Evolutionary conservation across 2,797 vertebrate genomes (phyloP).

Genomic region (Pseudocheirus occidentalis): DNA sequence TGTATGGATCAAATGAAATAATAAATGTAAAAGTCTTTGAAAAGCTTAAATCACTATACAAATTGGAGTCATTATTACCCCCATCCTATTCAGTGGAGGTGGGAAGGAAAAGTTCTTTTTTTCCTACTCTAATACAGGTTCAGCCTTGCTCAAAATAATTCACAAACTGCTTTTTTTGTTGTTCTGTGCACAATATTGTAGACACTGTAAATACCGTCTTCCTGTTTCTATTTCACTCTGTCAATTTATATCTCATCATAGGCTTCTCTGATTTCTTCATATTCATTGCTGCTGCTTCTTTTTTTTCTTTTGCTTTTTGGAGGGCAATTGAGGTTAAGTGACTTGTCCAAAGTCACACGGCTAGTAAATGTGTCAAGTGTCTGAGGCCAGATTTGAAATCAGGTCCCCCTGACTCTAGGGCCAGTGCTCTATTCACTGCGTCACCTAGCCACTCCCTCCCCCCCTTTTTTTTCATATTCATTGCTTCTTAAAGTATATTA

Average conservation of each 20-base stretch:
- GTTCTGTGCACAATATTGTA: background rate
- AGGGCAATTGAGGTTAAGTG: too few relatives aligned
- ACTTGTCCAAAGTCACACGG: too few relatives aligned
- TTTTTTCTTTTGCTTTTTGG: too few relatives aligned
- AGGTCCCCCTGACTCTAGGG: too few relatives aligned
- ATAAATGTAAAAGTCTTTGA: background rate
- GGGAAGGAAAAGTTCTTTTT: background rate
- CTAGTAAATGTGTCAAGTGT: too few relatives aligned
- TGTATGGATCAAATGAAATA: background rate
- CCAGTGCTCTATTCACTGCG: too few relatives aligned
- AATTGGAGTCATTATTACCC: background rate
- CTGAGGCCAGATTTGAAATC: too few relatives aligned
- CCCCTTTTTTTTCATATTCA: too few relatives aligned
- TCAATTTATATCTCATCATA: background rate
- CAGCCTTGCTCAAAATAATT: background rate
- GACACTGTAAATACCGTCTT: background rate
- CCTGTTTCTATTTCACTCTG: background rate
- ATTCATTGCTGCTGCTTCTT: too few relatives aligned
- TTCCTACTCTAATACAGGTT: background rate
- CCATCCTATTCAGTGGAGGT: background rate
- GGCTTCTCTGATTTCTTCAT: background rate
- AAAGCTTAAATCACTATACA: background rate
- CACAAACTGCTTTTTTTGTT: background rate
- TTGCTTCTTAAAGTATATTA: background rate
- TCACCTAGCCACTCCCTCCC: too few relatives aligned